Evolutionary conservation across 2,888 invertebrate species (phyloP).

Genomic region (Eutolmus rufibarbis): DNA sequence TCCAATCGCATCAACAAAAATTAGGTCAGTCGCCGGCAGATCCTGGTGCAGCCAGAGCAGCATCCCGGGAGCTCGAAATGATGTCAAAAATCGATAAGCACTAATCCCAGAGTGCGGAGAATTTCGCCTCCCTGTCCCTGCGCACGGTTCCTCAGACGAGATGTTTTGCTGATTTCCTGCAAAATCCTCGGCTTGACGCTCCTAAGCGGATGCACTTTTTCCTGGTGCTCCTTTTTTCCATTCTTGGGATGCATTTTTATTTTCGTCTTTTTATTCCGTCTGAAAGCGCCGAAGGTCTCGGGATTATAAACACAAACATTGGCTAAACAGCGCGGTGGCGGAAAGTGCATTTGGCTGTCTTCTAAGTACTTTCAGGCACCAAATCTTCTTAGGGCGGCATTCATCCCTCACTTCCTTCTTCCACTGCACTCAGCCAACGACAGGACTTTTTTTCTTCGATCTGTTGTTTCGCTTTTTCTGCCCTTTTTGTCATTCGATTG

Average conservation of each 20-base stretch:
- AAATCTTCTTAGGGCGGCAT: conserved; percentile 35
- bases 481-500: background rate
- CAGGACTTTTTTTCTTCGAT: background rate
- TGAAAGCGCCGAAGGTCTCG: conserved; percentile 32
- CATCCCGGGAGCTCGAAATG: background rate
- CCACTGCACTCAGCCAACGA: background rate
- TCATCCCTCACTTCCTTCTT: conserved; percentile 42
- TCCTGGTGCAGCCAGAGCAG: background rate
- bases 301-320: conserved; percentile 41
- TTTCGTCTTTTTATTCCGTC: background rate
- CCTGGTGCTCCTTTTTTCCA: background rate
- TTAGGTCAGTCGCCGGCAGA: conserved; percentile 8
- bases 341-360: conserved; percentile 37
- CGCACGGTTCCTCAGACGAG: background rate
- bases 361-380: conserved; percentile 30
- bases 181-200: conserved; percentile 25
- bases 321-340: conserved; percentile 11
- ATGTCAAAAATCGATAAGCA: conserved; percentile 36
- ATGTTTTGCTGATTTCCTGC: conserved; percentile 37
- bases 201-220: conserved; percentile 32
- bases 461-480: background rate
- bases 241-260: background rate
- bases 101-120: background rate
- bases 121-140: background rate
- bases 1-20: background rate